These are phyloP conservation scores for Rhodeus uyekii DNA, from an alignment of 2,797 vertebrate species.

Conservation along the genomic window DNA sequence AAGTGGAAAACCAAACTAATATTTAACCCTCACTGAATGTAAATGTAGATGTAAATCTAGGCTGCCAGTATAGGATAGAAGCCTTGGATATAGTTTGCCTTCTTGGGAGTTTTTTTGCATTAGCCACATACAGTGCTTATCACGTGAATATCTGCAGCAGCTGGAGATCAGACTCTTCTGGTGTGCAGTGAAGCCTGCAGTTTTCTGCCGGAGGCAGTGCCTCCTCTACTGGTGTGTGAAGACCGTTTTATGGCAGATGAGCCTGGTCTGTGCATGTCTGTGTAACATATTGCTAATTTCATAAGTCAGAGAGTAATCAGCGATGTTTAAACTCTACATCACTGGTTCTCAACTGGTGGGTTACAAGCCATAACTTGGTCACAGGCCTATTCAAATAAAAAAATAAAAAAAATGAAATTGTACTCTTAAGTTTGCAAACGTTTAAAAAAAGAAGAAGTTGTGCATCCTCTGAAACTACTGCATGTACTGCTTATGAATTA, in stretches of 20 bases:
- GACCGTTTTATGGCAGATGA: not conserved
- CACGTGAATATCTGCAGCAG: constrained; percentile 7
- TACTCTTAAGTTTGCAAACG: not conserved
- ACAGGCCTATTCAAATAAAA: not conserved
- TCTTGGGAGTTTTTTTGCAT: not conserved
- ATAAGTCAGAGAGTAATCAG: not conserved
- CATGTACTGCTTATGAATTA: too few relatives aligned
- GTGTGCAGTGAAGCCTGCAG: constrained; percentile 6
- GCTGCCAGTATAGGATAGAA: not conserved
- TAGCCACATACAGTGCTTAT: not conserved
- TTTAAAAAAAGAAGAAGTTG: not conserved
- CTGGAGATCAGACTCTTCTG: not conserved
- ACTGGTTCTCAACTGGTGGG: not conserved
- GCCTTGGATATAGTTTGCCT: not conserved
- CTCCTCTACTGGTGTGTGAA: constrained; percentile 1
- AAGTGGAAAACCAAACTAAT: not conserved
- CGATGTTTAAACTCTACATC: not conserved
- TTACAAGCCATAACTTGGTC: not conserved
- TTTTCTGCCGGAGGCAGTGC: constrained; percentile 2
- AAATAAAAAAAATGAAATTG: not conserved
- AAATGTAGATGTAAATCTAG: not conserved
- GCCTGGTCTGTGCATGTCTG: not conserved
- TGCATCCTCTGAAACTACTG: not conserved
- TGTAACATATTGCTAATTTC: not conserved
- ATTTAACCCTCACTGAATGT: not conserved